Conservation (phyloP, 2,797 vertebrate genomes). For the Ispidina lecontei region DNA sequence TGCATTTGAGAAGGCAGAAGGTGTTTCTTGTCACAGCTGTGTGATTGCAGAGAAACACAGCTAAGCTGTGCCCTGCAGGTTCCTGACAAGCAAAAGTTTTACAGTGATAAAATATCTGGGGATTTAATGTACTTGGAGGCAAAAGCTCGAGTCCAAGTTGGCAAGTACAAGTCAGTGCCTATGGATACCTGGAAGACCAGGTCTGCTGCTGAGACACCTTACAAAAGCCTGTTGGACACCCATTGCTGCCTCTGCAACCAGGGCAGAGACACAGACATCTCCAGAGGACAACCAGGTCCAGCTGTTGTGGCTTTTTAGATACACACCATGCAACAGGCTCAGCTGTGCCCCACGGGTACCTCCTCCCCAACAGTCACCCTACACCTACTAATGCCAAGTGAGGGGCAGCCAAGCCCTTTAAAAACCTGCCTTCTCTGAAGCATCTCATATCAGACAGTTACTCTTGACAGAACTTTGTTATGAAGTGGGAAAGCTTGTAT, state of each 20-base stretch:
- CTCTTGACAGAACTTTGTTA: neutral
- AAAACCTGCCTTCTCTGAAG: neutral
- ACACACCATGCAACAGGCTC: neutral
- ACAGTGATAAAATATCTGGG: neutral
- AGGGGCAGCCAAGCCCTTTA: neutral
- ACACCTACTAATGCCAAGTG: rapidly evolving
- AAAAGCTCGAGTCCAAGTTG: neutral
- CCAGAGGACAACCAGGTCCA: neutral
- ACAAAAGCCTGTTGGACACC: neutral
- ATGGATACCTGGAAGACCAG: neutral
- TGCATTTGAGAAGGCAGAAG: neutral
- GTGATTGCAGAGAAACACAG: neutral
- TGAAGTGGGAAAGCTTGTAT: neutral
- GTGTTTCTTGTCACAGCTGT: rapidly evolving
- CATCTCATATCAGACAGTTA: neutral
- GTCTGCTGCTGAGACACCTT: neutral
- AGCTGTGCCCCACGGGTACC: neutral
- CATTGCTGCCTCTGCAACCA: neutral
- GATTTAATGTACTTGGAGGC: neutral
- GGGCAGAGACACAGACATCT: neutral
- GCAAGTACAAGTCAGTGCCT: neutral
- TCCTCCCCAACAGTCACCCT: neutral
- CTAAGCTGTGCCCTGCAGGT: neutral
- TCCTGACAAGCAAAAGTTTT: neutral
- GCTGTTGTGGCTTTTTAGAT: neutral